Evolutionary conservation across 2,113 vertebrate genomes (phyloP).

Genomic region (Stomatorhinus ivindoensis): DNA sequence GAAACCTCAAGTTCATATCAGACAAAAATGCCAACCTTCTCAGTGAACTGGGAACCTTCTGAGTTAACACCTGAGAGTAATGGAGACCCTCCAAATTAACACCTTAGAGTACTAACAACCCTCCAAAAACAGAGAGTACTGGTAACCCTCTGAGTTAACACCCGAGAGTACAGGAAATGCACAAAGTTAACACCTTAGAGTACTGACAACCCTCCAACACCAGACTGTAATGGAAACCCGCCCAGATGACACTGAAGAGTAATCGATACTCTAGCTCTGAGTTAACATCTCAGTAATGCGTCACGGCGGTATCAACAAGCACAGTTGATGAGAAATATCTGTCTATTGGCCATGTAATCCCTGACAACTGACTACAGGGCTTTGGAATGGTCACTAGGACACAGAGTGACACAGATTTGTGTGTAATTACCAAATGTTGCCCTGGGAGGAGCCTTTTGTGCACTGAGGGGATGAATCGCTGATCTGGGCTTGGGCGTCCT

Average conservation of each 20-base stretch:
- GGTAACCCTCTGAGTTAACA: not conserved
- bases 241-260: not conserved
- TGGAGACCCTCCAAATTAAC: conserved; percentile 5
- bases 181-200: not conserved
- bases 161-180: not conserved
- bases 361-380: conserved; percentile 30
- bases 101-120: not conserved
- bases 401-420: conserved; percentile 41
- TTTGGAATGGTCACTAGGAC: conserved; percentile 44
- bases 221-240: not conserved
- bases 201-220: not conserved
- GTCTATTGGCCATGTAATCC: conserved; percentile 46
- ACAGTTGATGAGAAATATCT: conserved; percentile 17
- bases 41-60: not conserved
- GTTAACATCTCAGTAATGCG: not conserved
- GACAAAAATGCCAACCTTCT: too few species aligned
- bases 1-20: not conserved
- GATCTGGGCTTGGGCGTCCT: not conserved
- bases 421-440: conserved; percentile 40
- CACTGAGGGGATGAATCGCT: conserved; percentile 8
- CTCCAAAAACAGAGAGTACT: not conserved
- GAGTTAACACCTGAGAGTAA: not conserved
- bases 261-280: not conserved
- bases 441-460: conserved; percentile 5
- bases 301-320: conserved; percentile 31